phyloP scores from a whole-genome alignment of 2,888 invertebrate genomes.

The Callosobruchus maculatus region DNA sequence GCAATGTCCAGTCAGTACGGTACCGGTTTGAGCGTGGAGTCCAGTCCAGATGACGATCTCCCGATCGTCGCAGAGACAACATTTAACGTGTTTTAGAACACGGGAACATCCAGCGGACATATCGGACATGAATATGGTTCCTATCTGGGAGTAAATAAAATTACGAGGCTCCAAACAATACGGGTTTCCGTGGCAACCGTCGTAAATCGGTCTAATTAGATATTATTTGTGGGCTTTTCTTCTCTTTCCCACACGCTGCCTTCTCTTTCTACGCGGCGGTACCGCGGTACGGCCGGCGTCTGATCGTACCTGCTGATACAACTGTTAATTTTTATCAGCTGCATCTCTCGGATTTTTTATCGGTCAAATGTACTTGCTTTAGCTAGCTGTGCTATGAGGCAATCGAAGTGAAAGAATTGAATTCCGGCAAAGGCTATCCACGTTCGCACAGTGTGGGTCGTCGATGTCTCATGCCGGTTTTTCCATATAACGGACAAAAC shows the following conservation, averaged over 20 bases:
- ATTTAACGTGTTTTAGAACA: constrained; percentile 21
- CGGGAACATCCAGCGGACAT: constrained; percentile 17
- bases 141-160: constrained; percentile 20
- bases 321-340: background rate
- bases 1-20: background rate
- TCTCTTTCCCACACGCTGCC: background rate
- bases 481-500: too few relatives aligned
- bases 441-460: too few relatives aligned
- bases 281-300: background rate
- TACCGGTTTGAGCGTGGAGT: constrained; percentile 1
- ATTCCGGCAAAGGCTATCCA: background rate
- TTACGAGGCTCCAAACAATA: constrained; percentile 20
- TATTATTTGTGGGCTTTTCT: background rate
- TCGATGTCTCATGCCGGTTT: too few relatives aligned
- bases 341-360: background rate
- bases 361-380: background rate
- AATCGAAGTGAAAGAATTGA: background rate
- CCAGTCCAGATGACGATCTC: constrained; percentile 15
- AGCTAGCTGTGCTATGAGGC: background rate
- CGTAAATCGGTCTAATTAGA: constrained; percentile 21
- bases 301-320: background rate
- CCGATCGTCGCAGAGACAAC: constrained; percentile 17
- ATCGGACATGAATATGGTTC: constrained; percentile 21
- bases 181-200: constrained; percentile 16
- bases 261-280: background rate